Conservation (phyloP, 1,140 invertebrate genomes). For the Xylocopa sonorina region DNA sequence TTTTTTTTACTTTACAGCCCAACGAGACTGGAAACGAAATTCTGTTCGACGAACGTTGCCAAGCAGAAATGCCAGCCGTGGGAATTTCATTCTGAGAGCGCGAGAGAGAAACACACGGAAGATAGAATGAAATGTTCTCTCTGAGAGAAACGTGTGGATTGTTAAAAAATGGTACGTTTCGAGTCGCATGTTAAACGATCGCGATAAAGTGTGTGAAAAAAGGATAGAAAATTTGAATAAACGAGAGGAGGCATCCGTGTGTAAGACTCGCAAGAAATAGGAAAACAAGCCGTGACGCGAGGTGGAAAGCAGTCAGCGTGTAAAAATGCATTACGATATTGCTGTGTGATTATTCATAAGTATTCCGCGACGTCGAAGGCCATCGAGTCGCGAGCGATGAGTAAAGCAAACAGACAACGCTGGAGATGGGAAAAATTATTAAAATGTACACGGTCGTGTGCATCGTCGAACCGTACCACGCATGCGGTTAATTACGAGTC, state of each 20-base stretch:
- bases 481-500: slow-evolving; percentile 26
- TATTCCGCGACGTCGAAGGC: slow-evolving; percentile 26
- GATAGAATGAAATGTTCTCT: too few species aligned
- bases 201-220: too few species aligned
- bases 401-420: not conserved
- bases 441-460: slow-evolving; percentile 18
- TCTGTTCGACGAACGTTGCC: too few species aligned
- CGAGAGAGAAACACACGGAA: too few species aligned
- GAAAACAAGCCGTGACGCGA: not conserved
- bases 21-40: too few species aligned
- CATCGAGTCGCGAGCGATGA: slow-evolving; percentile 14
- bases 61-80: too few species aligned
- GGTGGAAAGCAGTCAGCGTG: slow-evolving; percentile 9
- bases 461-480: not conserved
- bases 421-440: slow-evolving; percentile 12
- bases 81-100: too few species aligned
- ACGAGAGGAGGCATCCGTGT: not conserved
- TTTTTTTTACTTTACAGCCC: too few species aligned
- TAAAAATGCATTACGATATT: slow-evolving; percentile 24
- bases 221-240: not conserved
- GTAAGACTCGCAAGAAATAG: too few species aligned
- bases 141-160: too few species aligned
- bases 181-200: too few species aligned
- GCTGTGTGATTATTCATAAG: slow-evolving; percentile 38
- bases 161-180: too few species aligned